Evolutionary conservation across 2,797 vertebrate genomes (phyloP).

Genomic region (Botia kubotai): DNA sequence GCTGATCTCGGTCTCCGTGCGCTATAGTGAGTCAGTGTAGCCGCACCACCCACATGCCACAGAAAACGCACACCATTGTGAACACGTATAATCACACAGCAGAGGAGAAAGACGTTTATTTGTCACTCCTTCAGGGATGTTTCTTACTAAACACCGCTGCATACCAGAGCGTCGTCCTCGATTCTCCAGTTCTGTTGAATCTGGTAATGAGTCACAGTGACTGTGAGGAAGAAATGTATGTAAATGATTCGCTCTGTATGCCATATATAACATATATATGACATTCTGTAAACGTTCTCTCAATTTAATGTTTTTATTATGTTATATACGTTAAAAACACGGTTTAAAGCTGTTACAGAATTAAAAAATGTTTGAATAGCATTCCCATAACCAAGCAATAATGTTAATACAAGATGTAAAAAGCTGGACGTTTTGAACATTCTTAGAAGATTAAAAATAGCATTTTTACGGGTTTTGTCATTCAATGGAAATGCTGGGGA

Average conservation of each 20-base stretch:
- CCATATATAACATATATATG: not conserved
- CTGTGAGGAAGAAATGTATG: not conserved
- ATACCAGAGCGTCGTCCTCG: not conserved
- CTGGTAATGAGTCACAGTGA: not conserved
- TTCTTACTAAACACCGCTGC: not conserved
- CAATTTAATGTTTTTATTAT: no score
- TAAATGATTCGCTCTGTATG: not conserved
- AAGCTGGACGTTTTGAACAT: no score
- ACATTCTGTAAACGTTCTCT: no score
- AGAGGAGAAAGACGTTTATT: constrained; percentile 10
- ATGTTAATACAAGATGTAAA: no score
- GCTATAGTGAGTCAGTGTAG: constrained; percentile 60
- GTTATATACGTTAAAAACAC: no score
- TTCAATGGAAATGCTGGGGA: no score
- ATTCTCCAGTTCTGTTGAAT: constrained; percentile 35
- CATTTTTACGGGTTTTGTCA: no score
- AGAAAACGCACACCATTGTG: constrained; percentile 9
- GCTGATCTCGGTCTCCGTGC: constrained; percentile 19
- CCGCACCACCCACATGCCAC: constrained; percentile 44
- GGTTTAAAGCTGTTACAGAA: no score
- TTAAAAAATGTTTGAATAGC: no score
- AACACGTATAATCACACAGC: constrained; percentile 20
- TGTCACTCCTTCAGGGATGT: constrained; percentile 1
- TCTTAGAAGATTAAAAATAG: no score
- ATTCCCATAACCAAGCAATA: no score